Evolutionary conservation across 2,113 vertebrate species (phyloP), one percentile per base, ranked within the genome.

Genomic region (Alligator sinensis): DNA sequence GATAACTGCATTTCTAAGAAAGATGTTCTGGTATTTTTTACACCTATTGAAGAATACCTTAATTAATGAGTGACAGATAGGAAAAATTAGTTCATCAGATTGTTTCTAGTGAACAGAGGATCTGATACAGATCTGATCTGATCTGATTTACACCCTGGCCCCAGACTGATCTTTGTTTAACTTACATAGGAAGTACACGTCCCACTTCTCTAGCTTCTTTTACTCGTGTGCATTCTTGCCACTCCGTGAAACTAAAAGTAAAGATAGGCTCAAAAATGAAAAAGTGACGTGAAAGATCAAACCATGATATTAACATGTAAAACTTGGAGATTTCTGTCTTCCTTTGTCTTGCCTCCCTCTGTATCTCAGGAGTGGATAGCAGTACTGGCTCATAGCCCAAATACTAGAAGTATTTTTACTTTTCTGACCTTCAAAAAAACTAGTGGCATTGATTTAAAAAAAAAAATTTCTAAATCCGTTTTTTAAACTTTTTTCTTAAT

Each of bases 161-260:
- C 91, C 83, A 94, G 82, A 86, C 74, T 96, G 63, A 82, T 74
- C 27, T 86, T 82, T 86, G 28, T 86, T 63, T 24, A 80, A 78
- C 27, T 9, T 80, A 30, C 28, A 58, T 87, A 76, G 28, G n/a
- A 91, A 95, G 77, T 77, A 12, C 9, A 9, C 34, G 5, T 81
- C 93, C 63, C 64, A 79, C 86, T 91, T 22, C 15, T 89, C 61
- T 68, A 82, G 3, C 6, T 84, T 79, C 55, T 72, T 80, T 47
- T 90, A 94, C 87, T 78, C 25, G 60, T 61, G 54, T 86, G 9
- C 89, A 68, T 13, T 94, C 90, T 70, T 74, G 3, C 74, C 25
- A 59, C 60, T 83, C 19, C 27, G 1, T n/a, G 17, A 54, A 91
- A 55, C 9, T 8, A 79, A 79, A 72, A 4, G n/a, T 63, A 81